phyloP scores from a whole-genome alignment of 2,888 invertebrate genomes.

The Horisme vitalbata region DNA sequence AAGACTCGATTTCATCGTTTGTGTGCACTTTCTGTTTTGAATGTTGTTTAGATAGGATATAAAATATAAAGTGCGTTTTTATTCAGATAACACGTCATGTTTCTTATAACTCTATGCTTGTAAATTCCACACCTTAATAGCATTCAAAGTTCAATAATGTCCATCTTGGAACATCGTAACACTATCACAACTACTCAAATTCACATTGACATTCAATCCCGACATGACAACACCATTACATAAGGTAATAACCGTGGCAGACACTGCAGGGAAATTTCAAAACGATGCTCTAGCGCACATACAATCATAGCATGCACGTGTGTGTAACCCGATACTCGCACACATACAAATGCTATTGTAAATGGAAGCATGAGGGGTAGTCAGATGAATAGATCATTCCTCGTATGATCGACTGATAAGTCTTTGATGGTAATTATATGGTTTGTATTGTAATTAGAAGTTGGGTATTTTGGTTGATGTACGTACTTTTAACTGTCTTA shows the following conservation, averaged over 20 bases:
- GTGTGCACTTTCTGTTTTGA: constrained; percentile 10
- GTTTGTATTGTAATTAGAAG: constrained; percentile 25
- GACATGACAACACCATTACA: constrained; percentile 35
- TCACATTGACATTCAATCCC: constrained; percentile 36
- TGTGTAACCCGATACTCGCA: constrained; percentile 32
- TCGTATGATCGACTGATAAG: constrained; percentile 25
- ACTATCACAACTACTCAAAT: constrained; percentile 23
- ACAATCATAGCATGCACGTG: constrained; percentile 28
- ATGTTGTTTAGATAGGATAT: constrained; percentile 2
- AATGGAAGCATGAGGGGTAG: constrained; percentile 21
- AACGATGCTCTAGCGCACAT: constrained; percentile 29
- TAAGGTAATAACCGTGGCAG: constrained; percentile 38
- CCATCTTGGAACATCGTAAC: constrained; percentile 26
- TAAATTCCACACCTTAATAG: constrained; percentile 20
- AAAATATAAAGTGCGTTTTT: constrained; percentile 16
- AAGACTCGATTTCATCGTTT: constrained; percentile 1
- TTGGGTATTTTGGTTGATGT: constrained; percentile 20
- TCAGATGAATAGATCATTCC: constrained; percentile 28
- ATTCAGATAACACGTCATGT: constrained; percentile 16
- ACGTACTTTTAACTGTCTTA: too few relatives aligned
- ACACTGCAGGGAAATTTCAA: constrained; percentile 33
- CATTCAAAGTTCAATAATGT: constrained; percentile 21
- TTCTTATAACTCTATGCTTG: constrained; percentile 10
- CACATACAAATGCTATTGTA: constrained; percentile 24
- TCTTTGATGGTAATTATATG: constrained; percentile 27